A percentile compares a stretch with the other conserved stretches of the same genome.
These are phyloP conservation scores for Huso huso DNA, from an alignment of 2,797 vertebrate species.

Conservation along the genomic window DNA sequence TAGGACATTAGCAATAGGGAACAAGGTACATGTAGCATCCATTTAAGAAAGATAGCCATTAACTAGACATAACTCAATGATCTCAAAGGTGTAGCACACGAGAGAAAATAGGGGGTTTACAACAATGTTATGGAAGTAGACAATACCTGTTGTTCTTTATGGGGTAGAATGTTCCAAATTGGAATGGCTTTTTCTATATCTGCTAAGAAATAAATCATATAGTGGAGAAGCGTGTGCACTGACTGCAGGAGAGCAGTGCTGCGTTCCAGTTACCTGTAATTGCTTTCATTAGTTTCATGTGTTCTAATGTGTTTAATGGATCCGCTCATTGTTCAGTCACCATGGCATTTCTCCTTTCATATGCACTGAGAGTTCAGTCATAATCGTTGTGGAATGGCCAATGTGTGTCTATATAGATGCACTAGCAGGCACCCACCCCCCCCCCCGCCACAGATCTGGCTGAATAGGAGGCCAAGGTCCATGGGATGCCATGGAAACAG, in stretches of 20 bases:
- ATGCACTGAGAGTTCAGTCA: not conserved
- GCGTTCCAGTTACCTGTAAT: not conserved
- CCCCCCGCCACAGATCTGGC: constrained; percentile 45
- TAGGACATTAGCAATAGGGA: no score
- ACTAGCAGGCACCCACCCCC: constrained; percentile 23
- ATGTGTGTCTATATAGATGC: not conserved
- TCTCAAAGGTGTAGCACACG: no score
- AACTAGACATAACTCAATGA: no score
- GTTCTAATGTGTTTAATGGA: not conserved
- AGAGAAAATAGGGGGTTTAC: no score
- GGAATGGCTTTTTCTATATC: no score
- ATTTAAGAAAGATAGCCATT: no score
- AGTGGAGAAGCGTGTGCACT: constrained; percentile 19
- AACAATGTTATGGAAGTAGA: no score
- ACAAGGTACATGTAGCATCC: no score
- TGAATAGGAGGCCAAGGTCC: not conserved
- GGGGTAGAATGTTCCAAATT: no score
- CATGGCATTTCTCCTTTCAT: constrained; percentile 1
- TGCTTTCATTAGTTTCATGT: not conserved
- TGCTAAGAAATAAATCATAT: constrained; percentile 21
- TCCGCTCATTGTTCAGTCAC: not conserved
- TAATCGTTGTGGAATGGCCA: constrained; percentile 14
- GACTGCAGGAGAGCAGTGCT: not conserved
- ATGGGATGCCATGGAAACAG: constrained; percentile 75
- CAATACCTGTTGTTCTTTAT: no score